Evolutionary conservation across 2,888 invertebrate species (phyloP).

Genomic region (Bruchidius siliquastri): DNA sequence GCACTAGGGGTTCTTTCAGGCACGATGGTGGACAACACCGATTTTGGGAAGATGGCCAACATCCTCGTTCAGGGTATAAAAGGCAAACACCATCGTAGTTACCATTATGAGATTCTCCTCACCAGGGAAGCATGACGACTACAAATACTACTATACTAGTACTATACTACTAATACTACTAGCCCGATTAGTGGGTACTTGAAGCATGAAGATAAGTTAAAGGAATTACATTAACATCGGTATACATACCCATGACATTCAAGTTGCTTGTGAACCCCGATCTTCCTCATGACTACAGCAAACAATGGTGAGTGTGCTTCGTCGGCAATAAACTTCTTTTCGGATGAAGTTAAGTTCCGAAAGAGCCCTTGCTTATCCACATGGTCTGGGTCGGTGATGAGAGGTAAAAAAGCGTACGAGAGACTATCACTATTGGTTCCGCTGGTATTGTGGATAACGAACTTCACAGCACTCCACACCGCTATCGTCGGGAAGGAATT

Average conservation of each 20-base stretch:
- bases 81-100: too few relatives aligned
- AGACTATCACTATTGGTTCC: slow-evolving; percentile 2
- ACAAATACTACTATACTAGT: too few relatives aligned
- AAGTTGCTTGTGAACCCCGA: slow-evolving; percentile 70
- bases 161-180: too few relatives aligned
- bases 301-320: slow-evolving; percentile 77
- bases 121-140: too few relatives aligned
- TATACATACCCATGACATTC: slow-evolving; percentile 72
- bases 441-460: slow-evolving; percentile 60
- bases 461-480: slow-evolving; percentile 89
- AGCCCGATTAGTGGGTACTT: too few relatives aligned
- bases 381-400: slow-evolving; percentile 77
- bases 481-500: slow-evolving; percentile 89
- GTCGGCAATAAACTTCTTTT: slow-evolving; percentile 54
- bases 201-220: too few relatives aligned
- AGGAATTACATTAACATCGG: too few relatives aligned
- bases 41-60: too few relatives aligned
- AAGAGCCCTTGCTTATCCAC: slow-evolving; percentile 70
- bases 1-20: too few relatives aligned
- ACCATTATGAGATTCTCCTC: too few relatives aligned
- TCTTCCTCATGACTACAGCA: slow-evolving; percentile 83
- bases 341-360: slow-evolving; percentile 51
- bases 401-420: slow-evolving; percentile 73
- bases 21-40: too few relatives aligned
- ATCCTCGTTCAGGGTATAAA: too few relatives aligned